phyloP scores from a whole-genome alignment of 2,113 vertebrate genomes.

The Egretta garzetta region DNA sequence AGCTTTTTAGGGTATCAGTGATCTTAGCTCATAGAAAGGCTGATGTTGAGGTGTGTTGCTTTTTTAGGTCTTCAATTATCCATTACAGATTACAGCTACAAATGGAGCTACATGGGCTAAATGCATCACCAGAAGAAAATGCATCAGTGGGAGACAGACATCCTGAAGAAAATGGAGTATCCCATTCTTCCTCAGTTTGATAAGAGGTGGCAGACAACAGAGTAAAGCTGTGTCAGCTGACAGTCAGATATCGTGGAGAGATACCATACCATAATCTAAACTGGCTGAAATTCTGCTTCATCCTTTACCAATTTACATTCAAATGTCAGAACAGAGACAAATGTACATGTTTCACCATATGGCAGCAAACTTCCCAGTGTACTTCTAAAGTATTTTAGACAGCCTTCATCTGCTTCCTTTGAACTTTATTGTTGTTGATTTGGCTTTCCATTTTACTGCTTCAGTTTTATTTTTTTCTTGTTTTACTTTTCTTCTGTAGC shows the following conservation, averaged over 20 bases:
- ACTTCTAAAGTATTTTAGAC: neutral
- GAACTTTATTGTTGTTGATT: neutral
- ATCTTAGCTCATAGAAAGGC: neutral
- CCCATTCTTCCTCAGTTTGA: neutral
- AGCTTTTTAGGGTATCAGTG: neutral
- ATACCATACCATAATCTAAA: neutral
- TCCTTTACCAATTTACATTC: neutral
- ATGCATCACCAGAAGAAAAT: neutral
- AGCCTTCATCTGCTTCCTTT: neutral
- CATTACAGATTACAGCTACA: neutral
- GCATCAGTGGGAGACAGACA: neutral
- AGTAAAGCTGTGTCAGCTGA: neutral
- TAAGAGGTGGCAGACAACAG: neutral
- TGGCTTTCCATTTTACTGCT: neutral
- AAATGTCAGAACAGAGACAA: neutral
- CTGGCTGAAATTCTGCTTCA: neutral
- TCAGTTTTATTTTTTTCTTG: accelerated
- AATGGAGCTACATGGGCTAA: neutral
- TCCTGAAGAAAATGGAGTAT: neutral
- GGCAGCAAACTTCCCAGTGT: neutral
- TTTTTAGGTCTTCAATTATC: neutral
- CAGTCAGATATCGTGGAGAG: neutral
- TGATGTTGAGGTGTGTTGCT: neutral
- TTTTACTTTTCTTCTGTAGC: neutral
- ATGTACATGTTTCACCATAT: neutral